Percentiles rank a stretch among this genome's conserved stretches.
Conservation (phyloP, 2,113 vertebrate species). For the Tonatia bakeri region DNA sequence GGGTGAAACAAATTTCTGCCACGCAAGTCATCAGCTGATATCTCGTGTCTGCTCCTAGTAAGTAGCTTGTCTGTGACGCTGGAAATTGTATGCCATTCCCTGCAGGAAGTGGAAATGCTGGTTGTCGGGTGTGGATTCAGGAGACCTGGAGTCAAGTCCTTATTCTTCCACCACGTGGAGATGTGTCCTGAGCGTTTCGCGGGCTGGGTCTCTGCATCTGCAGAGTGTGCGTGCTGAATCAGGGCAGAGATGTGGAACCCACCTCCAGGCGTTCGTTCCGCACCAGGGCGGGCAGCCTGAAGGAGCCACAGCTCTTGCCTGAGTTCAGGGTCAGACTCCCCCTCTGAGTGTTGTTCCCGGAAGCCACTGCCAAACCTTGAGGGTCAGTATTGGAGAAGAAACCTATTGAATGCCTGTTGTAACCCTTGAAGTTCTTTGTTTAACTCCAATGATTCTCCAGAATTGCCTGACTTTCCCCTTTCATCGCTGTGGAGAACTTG, state of each 20-base stretch:
- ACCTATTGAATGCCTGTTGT: neutral
- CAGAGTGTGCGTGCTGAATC: neutral
- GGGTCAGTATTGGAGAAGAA: neutral
- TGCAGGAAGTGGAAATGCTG: neutral
- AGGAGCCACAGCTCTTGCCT: accelerated
- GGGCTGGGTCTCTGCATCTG: neutral
- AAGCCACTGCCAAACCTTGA: neutral
- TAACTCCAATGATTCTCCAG: neutral
- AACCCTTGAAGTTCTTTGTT: neutral
- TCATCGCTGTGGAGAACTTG: too few relatives aligned
- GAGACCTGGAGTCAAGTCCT: neutral
- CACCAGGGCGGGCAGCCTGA: accelerated
- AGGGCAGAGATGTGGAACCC: neutral
- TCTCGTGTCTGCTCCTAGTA: neutral
- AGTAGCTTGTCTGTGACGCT: neutral
- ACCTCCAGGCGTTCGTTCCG: neutral
- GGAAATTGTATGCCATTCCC: neutral
- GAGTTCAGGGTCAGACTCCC: too few relatives aligned
- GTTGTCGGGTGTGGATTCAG: neutral
- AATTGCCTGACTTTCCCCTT: neutral
- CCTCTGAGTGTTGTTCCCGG: neutral
- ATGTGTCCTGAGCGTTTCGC: accelerated
- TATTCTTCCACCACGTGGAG: neutral
- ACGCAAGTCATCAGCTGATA: neutral
- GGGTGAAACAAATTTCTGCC: neutral